Conservation (phyloP, 2,797 vertebrate genomes). For the Crocidura indochinensis region DNA sequence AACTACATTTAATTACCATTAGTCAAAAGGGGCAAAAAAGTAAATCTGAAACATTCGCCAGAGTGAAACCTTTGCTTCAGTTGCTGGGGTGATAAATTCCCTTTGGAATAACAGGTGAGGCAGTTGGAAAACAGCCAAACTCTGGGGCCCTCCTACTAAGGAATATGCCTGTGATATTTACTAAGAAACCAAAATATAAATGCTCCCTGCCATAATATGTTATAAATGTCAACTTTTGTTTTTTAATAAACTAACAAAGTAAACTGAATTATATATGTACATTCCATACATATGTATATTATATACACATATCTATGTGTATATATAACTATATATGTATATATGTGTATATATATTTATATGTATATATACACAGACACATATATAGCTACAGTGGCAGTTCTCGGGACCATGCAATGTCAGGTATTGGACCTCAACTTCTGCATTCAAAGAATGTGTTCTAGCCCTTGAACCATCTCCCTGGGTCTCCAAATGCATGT, state of each 20-base stretch:
- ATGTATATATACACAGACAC: no score
- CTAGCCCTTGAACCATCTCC: no score
- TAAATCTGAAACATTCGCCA: slow-evolving; percentile 39
- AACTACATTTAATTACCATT: slow-evolving; percentile 55
- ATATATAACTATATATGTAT: no score
- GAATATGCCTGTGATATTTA: slow-evolving; percentile 35
- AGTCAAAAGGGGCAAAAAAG: slow-evolving; percentile 32
- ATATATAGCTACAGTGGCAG: no score
- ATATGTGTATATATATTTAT: no score
- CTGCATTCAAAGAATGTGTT: no score
- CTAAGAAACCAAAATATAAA: slow-evolving; percentile 44
- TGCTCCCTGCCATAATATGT: background rate
- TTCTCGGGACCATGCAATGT: no score
- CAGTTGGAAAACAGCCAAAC: slow-evolving; percentile 57
- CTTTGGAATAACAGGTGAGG: slow-evolving; percentile 67
- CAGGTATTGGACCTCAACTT: no score
- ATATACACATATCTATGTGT: no score
- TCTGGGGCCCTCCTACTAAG: slow-evolving; percentile 26
- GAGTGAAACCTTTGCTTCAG: slow-evolving; percentile 55
- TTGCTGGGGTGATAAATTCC: slow-evolving; percentile 76
- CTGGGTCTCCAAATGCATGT: no score
- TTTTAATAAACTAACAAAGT: slow-evolving; percentile 38
- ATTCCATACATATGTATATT: no score
- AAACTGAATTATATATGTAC: background rate
- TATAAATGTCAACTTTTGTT: slow-evolving; percentile 26